Evolutionary conservation across 2,888 invertebrate genomes (phyloP), one percentile per base, ranked within the genome.

Genomic region (Boloria selene): DNA sequence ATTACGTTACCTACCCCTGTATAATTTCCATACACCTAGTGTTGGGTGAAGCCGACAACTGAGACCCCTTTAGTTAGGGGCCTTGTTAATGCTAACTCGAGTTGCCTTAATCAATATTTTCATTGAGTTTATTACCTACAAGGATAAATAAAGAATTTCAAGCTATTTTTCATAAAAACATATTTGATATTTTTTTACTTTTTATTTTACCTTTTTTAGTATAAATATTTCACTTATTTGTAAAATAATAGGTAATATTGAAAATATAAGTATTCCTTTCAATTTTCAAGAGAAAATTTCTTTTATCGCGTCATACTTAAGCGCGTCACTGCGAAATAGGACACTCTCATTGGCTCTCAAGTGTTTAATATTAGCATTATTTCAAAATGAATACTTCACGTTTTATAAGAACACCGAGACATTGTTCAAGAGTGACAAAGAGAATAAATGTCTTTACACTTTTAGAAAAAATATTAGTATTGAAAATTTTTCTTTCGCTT

Each of bases 1-100:
- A 55, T 66, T 69, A 63, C 53, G 42, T 64, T 68, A 64, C 13
- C 54, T 42, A 49, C 49, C 59, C 59, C 59, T 59, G 31, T 47
- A 50, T 17, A 59, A 59, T 50, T 59, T 59, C 59, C 59, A 38
- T 59, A 38, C 56, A 22, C 49, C 38, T 49, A 10, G 49, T 47
- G 22, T 45, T 56, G 44, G 59, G 38, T 44, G 56, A 50, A 47
- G 49, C 47, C 16, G 16, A 16, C 16, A 16, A 38, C 16, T 14
- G 31, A 49, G 59, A 59, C 59, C 59, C 59, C 59, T 59, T 59
- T 47, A 49, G 31, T 31, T 13, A 50, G 49, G 59, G 59, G 59
- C 49, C 47, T 49, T 13, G 49, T 58, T n/a, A 16, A 47, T 47
- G 26, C 38, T 49, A 31, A 47, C 47, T 59, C 13, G 56, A 22